Base-by-base conservation (phyloP, 2,113 vertebrate genomes). In the Athene cunicularia region DNA sequence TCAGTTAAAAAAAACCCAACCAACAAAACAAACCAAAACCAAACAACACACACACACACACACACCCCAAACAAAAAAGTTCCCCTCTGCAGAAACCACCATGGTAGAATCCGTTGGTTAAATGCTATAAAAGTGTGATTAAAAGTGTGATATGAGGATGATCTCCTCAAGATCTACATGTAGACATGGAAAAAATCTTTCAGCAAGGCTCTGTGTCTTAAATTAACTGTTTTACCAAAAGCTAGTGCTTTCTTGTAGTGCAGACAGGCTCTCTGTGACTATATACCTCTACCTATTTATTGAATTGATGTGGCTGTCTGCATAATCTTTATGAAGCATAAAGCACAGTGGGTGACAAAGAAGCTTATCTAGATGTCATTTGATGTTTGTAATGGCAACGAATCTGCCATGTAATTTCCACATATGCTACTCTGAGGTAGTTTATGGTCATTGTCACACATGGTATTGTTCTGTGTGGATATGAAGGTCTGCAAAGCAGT, bases 401-500 rank as follows among this genome's bases (percentile, higher is more conserved):
- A 90, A 93, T 11, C 6, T 60, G 43, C 86, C 73, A 45, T 72
- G 11, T 52, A 47, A 64, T 81, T 84, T 45, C 66, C 83, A 52
- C 47, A 41, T 60, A 71, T 15, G 32, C 79, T 93, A 58, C 49
- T 80, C 53, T 64, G 35, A 82, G 55, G 70, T 71, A 88, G 62
- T 75, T 67, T 59, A 39, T 73, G 64, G 35, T 67, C 53, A 66
- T 66, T 52, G 37, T 94, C 76, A 91, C 53, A 94, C 84, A 94
- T 82, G 91, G 70, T 96, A 95, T 89, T 94, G 89, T 96, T 95
- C 77, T 91, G 83, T 93, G 88, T 94, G 93, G 89, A 93, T 95
- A 91, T 95, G 86, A 87, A 94, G 83, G 68, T 82, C 50, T 75
- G 37, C 45, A 21, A 86, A 88, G 28, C 28, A 4, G 76, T 93